Percentiles rank a stretch among this genome's conserved stretches.
These are phyloP conservation scores for Pammene aurita DNA, from an alignment of 2,888 invertebrate species.

Conservation along the genomic window DNA sequence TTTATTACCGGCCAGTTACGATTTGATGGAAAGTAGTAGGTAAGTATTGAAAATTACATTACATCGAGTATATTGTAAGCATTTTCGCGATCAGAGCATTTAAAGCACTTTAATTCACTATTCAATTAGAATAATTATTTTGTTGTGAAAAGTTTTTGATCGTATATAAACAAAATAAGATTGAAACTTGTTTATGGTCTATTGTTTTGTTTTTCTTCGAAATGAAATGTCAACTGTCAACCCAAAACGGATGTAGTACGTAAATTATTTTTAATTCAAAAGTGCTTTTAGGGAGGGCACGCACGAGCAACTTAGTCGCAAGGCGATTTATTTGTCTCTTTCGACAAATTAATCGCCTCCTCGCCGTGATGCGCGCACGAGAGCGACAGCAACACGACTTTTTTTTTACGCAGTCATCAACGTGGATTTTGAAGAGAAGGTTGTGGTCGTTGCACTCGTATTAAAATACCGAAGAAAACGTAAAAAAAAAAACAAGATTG, in stretches of 20 bases:
- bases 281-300: too few species aligned
- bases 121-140: background rate
- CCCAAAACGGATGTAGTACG: constrained; percentile 15
- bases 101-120: background rate
- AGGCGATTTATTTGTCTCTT: too few species aligned
- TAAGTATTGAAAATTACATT: constrained; percentile 41
- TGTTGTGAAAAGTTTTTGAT: constrained; percentile 20
- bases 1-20: constrained; percentile 52
- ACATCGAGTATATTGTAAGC: constrained; percentile 50
- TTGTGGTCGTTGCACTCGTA: too few species aligned
- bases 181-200: background rate
- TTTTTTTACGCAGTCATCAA: too few species aligned
- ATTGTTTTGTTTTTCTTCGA: background rate
- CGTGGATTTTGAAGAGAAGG: too few species aligned
- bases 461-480: too few species aligned
- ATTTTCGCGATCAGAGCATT: constrained; percentile 41
- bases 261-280: constrained; percentile 24
- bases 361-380: too few species aligned
- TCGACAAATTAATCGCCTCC: too few species aligned
- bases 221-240: constrained; percentile 12
- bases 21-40: constrained; percentile 29
- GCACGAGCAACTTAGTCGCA: too few species aligned
- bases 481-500: too few species aligned
- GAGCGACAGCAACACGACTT: too few species aligned
- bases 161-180: background rate